Evolutionary conservation across 1,140 invertebrate species (phyloP), one percentile per base, ranked within the genome.

Genomic region (Scaptomyza graminum): DNA sequence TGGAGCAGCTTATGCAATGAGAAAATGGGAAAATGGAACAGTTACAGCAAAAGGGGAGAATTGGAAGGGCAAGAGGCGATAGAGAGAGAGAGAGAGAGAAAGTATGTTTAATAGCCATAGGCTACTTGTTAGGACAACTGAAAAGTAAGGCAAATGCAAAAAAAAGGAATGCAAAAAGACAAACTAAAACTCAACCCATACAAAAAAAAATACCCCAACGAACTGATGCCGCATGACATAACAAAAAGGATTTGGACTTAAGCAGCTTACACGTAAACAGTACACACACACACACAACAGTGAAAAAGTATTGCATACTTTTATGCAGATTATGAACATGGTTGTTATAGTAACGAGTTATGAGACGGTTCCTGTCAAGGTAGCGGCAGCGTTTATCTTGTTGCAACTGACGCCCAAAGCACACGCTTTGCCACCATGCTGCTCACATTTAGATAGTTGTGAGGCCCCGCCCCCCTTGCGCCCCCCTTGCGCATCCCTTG

Each of bases 201-300:
- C 4, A n/a, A 9, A 54, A 54, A n/a, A 8, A n/a, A 6, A 54
- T 43, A 12, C 28, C 12, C 41, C 47, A 49, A 49, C 43, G 43
- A 66, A 63, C 70, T 57, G 75, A 74, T 74, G 79, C 49, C 62
- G 61, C 82, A 83, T 82, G 82, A 88, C 83, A 87, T 88, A 88
- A 80, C 83, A 79, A 79, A 87, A 87, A 76, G 82, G 82, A 87
- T 87, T 87, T 88, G 47, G 52, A 88, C 71, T 76, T 87, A 87
- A 87, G 82, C 79, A 79, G 82, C 83, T 87, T 87, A 88, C 74
- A 74, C 69, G 82, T 78, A 75, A 85, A 81, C 81, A 83, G 65
- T 68, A 61, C 46, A 64, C 72, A 41, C 62, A 51, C 57, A 74
- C 57, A 60, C 60, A 74, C 46, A 55, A 34, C 8, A 49, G 44